Base-by-base conservation (phyloP, 35 echinoderm and acorn worm species). In the Nesometra sesokonis region DNA sequence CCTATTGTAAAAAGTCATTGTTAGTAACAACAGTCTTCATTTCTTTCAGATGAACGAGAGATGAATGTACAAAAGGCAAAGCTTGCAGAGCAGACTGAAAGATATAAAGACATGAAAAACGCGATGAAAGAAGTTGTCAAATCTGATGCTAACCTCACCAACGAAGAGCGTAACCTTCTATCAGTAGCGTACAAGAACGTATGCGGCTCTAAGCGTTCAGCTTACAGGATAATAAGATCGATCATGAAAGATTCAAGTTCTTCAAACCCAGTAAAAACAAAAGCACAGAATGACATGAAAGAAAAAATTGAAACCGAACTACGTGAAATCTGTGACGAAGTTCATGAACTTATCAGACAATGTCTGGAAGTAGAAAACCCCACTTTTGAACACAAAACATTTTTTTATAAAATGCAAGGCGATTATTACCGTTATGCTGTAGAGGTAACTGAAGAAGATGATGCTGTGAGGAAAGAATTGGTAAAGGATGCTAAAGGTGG, bases 171-270 rank as follows among this genome's bases (percentile, higher is more conserved):
- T 32, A 99, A 99, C 78, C 90, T 99, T 17, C 82, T 99, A 52
- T 99, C 96, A 0, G 96, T 99, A 47, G 96, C 96, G 0, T 99
- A 99, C 88, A 99, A 99, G 76, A 99, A 94, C 82, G 93, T 94
- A 57, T 91, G 94, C 17, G 96, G 96, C 47, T 92, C 96, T 76
- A 84, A 93, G 32, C 37, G 96, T 0, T 93, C 96, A n/a, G 89
- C 96, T 4, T 99, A 93, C 93, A 87, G 96, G 82, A 88, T 99
- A 9, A 80, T 90, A 37, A 67, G 1, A 2, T 92, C 87, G 35
- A 91, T 89, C 67, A 91, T 86, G 46, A 84, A 77, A 32, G 82
- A 89, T 34, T 85, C n/a, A n/a, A n/a, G n/a, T n/a, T 77, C 21
- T 31, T 52, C 31, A 87, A 84, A 80, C 4, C 39, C 15, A 7